Conservation (phyloP, 1,140 invertebrate species). For the Plodia interpunctella region DNA sequence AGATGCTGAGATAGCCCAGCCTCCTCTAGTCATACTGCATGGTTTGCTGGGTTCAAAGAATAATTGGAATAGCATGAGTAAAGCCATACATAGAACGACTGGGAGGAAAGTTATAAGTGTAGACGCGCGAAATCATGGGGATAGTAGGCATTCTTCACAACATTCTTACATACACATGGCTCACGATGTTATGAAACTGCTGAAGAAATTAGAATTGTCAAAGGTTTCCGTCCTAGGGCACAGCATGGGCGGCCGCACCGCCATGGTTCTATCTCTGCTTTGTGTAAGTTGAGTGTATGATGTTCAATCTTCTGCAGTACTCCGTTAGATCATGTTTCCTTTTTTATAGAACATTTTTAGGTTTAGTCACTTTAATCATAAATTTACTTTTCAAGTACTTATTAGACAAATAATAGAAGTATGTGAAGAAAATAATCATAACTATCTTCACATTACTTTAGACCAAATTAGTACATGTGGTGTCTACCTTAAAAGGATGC, state of each 20-base stretch:
- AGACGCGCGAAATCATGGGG: constrained; percentile 95
- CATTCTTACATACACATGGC: constrained; percentile 87
- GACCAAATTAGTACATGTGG: too few species aligned
- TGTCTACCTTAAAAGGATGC: too few species aligned
- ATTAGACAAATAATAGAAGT: too few species aligned
- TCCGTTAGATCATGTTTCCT: too few species aligned
- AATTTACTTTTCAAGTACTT: too few species aligned
- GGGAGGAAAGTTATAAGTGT: constrained; percentile 87
- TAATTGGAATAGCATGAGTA: constrained; percentile 92
- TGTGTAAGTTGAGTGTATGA: constrained; percentile 77
- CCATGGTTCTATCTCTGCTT: constrained; percentile 88
- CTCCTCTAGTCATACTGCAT: constrained; percentile 91
- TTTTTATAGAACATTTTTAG: too few species aligned
- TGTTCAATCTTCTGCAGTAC: neutral
- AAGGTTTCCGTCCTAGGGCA: constrained; percentile 89
- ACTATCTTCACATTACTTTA: too few species aligned
- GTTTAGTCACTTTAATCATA: too few species aligned
- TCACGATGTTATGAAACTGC: constrained; percentile 84
- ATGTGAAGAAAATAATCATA: too few species aligned
- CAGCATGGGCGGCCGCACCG: constrained; percentile 93
- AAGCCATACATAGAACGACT: constrained; percentile 83
- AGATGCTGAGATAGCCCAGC: constrained; percentile 32
- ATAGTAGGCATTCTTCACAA: constrained; percentile 87
- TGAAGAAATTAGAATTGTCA: constrained; percentile 80
- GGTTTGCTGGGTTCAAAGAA: constrained; percentile 91